These are phyloP conservation scores for Noctua comes DNA, from an alignment of 2,888 invertebrate genomes.

Conservation along the genomic window DNA sequence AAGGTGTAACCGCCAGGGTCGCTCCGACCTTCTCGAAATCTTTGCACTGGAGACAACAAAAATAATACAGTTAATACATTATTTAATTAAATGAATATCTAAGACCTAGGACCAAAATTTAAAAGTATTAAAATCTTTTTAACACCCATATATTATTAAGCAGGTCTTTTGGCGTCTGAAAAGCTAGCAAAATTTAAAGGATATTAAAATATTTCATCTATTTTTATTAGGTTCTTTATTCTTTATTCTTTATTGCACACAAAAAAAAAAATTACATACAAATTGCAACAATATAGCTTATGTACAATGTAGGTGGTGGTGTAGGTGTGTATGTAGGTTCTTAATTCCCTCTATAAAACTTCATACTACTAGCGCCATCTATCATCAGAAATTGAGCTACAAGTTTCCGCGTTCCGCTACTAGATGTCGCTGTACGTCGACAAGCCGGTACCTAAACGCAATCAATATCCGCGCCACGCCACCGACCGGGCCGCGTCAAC, in stretches of 20 bases:
- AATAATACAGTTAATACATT: slow-evolving; percentile 25
- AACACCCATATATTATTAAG: background rate
- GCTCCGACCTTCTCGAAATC: slow-evolving; percentile 97
- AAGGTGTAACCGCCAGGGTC: slow-evolving; percentile 95
- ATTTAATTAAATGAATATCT: background rate
- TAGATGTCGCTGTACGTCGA: slow-evolving; percentile 81
- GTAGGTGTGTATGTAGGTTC: no score
- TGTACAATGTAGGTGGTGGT: no score
- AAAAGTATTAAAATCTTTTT: background rate
- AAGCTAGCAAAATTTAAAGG: background rate
- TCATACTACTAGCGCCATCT: slow-evolving; percentile 73
- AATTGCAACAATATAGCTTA: no score
- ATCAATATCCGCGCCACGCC: slow-evolving; percentile 77
- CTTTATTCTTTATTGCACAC: no score
- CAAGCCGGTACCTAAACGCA: slow-evolving; percentile 58
- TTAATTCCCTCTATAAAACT: background rate
- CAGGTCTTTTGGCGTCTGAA: background rate
- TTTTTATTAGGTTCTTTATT: no score
- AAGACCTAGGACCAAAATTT: background rate
- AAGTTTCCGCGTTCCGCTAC: slow-evolving; percentile 45
- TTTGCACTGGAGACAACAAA: slow-evolving; percentile 91
- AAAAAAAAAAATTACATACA: no score
- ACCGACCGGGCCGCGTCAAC: slow-evolving; percentile 82
- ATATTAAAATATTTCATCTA: no score
- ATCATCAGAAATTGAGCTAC: slow-evolving; percentile 17